Conservation (phyloP, 2,113 vertebrate genomes). For the Equus przewalskii region DNA sequence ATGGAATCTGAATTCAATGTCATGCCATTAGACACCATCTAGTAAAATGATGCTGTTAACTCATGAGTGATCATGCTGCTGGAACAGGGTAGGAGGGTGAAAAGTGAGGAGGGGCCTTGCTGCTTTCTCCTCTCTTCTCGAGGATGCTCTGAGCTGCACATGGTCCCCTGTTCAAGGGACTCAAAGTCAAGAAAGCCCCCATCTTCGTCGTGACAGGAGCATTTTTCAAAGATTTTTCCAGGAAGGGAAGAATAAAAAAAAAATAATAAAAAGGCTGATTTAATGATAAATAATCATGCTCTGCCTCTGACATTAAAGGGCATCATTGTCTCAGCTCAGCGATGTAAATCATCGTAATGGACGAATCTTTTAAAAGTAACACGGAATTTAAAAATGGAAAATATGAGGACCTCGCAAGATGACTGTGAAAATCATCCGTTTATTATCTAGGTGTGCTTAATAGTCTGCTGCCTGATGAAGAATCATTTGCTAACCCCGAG, state of each 20-base stretch:
- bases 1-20: neutral
- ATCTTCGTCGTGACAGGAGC: constrained; percentile 51
- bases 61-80: rapidly evolving
- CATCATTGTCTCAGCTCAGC: constrained; percentile 80
- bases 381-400: constrained; percentile 87
- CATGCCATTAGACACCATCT: neutral
- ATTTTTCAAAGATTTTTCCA: constrained; percentile 79
- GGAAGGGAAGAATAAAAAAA: constrained; percentile 4
- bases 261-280: constrained; percentile 66
- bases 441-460: constrained; percentile 89
- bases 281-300: constrained; percentile 86
- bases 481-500: constrained; percentile 85
- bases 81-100: neutral
- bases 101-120: rapidly evolving
- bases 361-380: constrained; percentile 88
- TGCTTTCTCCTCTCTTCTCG: neutral
- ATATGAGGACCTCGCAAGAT: constrained; percentile 84
- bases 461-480: constrained; percentile 87
- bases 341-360: constrained; percentile 87
- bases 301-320: constrained; percentile 85
- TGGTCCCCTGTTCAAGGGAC: neutral
- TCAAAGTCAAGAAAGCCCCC: neutral
- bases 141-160: neutral
- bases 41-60: too few relatives aligned
- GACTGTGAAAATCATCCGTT: constrained; percentile 86